phyloP scores from a whole-genome alignment of 2,888 invertebrate genomes.

The Matsumyia berberina region DNA sequence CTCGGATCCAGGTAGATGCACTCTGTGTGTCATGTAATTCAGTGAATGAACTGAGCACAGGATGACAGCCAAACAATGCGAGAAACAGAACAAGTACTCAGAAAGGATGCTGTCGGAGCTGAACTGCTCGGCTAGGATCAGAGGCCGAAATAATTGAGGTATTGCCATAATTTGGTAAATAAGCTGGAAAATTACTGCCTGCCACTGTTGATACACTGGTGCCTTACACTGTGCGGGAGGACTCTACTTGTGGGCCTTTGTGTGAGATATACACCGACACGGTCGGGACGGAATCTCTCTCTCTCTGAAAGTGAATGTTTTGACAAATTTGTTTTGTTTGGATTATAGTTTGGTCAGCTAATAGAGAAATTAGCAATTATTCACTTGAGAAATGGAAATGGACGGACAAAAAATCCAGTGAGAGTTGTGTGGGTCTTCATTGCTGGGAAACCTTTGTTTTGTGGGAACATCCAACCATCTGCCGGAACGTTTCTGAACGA shows the following conservation, averaged over 20 bases:
- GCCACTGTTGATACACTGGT: slow-evolving; percentile 33
- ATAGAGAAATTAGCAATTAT: slow-evolving; percentile 82
- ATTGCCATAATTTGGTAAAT: slow-evolving; percentile 81
- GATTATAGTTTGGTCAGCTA: slow-evolving; percentile 77
- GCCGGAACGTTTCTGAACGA: slow-evolving; percentile 6
- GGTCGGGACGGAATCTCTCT: slow-evolving; percentile 28
- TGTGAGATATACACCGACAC: slow-evolving; percentile 32
- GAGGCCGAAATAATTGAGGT: slow-evolving; percentile 71
- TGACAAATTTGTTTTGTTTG: slow-evolving; percentile 76
- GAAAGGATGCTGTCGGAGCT: slow-evolving; percentile 59
- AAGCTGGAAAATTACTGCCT: slow-evolving; percentile 79
- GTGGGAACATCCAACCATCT: slow-evolving; percentile 29
- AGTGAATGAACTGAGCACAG: slow-evolving; percentile 49
- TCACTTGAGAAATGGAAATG: slow-evolving; percentile 80
- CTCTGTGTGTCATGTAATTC: slow-evolving; percentile 29
- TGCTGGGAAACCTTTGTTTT: slow-evolving; percentile 2
- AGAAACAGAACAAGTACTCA: slow-evolving; percentile 35
- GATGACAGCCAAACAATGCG: slow-evolving; percentile 32
- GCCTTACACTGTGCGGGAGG: slow-evolving; percentile 4
- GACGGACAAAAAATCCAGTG: slow-evolving; percentile 66
- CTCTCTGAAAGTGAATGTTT: slow-evolving; percentile 77
- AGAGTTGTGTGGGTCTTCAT: not conserved
- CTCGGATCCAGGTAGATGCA: slow-evolving; percentile 30
- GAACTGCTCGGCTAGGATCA: slow-evolving; percentile 52
- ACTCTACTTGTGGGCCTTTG: slow-evolving; percentile 53